Evolutionary conservation across 2,888 invertebrate species (phyloP), one percentile per base, ranked within the genome.

Genomic region (Craniophora ligustri): DNA sequence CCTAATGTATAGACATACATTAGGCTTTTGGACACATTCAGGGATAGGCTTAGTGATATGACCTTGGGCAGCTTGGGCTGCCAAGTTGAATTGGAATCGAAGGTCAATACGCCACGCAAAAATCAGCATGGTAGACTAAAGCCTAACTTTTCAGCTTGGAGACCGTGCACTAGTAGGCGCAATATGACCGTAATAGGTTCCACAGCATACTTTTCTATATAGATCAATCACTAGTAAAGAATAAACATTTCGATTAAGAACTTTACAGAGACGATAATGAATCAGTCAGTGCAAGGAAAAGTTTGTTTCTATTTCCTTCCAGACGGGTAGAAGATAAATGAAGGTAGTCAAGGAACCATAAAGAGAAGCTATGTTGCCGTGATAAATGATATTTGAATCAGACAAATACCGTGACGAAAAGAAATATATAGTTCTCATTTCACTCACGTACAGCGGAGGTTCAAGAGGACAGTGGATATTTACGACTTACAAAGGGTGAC

Each of bases 391-490:
- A 59, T 53, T 64, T 16, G 53, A 63, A 61, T 60, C 41, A 49
- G 63, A 68, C 48, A 61, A 42, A 40, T 62, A 54, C 56, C 60
- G 55, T 55, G 54, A 55, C 34, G 51, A 61, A 61, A 68, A 66
- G 36, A n/a, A n/a, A n/a, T n/a, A 61, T 61, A 63, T 63, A 53
- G 46, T 72, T 50, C 31, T 39, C 51, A 74, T 63, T 72, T 66
- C 18, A 46, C 47, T 70, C 74, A 74, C 70, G 70, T 58, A 46
- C 54, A 55, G 36, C 38, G 49, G 65, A 62, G 64, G 55, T 64
- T 69, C 57, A 69, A 66, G 62, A 46, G 60, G 40, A 23, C 44
- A 39, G 55, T 21, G 34, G 47, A 72, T 72, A 66, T 74, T 75
- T 74, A 74, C 58, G 65, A 66, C 66, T 46, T 39, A 41, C 47